Evolutionary conservation across 2,113 vertebrate genomes (phyloP).

Genomic region (Athene noctua): DNA sequence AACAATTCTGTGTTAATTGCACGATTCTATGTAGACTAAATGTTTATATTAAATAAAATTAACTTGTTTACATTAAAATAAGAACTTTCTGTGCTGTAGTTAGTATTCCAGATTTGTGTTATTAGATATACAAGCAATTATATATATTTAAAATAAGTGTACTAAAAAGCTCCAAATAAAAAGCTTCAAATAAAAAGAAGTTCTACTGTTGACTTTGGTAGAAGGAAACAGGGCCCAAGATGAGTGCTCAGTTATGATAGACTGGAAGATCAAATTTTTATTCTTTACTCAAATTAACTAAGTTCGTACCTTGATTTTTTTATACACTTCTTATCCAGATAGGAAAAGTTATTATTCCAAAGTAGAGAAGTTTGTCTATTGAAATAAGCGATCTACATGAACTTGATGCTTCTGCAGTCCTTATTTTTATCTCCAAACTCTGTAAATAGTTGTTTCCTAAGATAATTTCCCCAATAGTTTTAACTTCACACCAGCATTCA

Average conservation of each 20-base stretch:
- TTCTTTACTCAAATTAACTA: neutral
- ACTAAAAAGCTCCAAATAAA: neutral
- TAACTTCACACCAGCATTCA: neutral
- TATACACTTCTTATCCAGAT: neutral
- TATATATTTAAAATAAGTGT: neutral
- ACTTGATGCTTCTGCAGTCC: neutral
- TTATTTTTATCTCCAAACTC: neutral
- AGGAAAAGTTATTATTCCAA: neutral
- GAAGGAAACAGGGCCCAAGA: neutral
- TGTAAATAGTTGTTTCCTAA: neutral
- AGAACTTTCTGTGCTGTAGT: neutral
- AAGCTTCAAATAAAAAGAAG: neutral
- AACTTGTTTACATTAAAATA: neutral
- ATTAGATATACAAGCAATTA: neutral
- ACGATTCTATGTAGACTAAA: neutral
- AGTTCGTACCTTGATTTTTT: neutral
- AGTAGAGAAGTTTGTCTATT: neutral
- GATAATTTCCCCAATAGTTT: neutral
- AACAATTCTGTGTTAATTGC: neutral
- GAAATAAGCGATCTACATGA: neutral
- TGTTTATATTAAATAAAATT: constrained; percentile 21
- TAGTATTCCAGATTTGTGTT: neutral
- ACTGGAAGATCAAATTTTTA: neutral
- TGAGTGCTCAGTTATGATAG: neutral
- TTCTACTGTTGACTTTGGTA: neutral